A percentile compares a stretch with the other conserved stretches of the same genome.
phyloP scores from a whole-genome alignment of 2,797 vertebrate species.

The Tadarida brasiliensis region DNA sequence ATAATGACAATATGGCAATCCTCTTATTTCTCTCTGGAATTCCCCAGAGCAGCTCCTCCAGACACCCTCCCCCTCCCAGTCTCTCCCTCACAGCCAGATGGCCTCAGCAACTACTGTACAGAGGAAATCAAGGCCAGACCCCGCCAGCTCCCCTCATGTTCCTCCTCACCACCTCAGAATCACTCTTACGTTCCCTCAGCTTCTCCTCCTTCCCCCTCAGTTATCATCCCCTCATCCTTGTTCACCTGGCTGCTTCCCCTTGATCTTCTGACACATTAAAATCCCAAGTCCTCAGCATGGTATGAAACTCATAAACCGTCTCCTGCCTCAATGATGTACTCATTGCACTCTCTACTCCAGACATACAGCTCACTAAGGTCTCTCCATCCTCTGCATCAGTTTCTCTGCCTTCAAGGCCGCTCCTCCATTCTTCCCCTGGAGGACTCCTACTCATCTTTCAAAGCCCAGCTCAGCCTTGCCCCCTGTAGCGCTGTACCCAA shows the following conservation, averaged over 20 bases:
- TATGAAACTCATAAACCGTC: not conserved
- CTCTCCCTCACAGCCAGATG: conserved; percentile 39
- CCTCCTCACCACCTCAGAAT: not conserved
- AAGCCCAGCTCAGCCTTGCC: not conserved
- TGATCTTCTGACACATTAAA: not conserved
- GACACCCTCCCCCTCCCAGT: too few relatives aligned
- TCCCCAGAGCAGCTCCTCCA: not conserved
- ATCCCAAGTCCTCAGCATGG: not conserved
- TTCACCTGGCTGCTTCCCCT: not conserved
- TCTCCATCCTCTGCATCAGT: not conserved
- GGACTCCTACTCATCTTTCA: conserved; percentile 17
- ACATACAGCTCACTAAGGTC: not conserved
- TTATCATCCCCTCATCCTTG: not conserved
- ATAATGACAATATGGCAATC: conserved; percentile 87
- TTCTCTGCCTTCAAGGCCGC: not conserved
- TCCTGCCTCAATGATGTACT: not conserved
- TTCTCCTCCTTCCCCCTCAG: not conserved
- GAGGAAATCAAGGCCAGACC: not conserved
- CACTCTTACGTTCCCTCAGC: not conserved
- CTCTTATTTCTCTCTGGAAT: conserved; percentile 52
- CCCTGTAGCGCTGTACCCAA: not conserved
- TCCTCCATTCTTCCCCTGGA: not conserved
- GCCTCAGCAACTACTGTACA: not conserved
- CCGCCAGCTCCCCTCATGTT: not conserved
- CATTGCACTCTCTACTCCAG: not conserved